Evolutionary conservation across 1,140 invertebrate species (phyloP).

Genomic region (Fopius arisanus): DNA sequence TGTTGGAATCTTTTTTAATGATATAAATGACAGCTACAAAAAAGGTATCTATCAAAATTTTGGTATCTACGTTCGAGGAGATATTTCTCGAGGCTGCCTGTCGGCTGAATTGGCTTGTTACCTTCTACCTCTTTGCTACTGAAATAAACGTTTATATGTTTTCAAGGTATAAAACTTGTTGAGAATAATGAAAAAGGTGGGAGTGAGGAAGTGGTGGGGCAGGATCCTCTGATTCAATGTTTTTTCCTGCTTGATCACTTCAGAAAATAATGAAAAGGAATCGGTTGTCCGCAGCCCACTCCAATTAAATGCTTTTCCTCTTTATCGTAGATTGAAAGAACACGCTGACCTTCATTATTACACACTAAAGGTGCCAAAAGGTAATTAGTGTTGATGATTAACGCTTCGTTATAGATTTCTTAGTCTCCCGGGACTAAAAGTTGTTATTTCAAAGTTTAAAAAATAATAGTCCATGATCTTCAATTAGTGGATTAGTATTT

Average conservation of each 20-base stretch:
- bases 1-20: too few species aligned
- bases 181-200: too few species aligned
- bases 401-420: background rate
- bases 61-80: too few species aligned
- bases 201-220: too few species aligned
- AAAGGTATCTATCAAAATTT: too few species aligned
- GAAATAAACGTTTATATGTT: too few species aligned
- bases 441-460: background rate
- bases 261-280: background rate
- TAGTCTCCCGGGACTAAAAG: background rate
- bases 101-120: too few species aligned
- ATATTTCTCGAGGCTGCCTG: too few species aligned
- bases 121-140: too few species aligned
- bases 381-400: background rate
- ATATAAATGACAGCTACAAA: too few species aligned
- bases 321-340: constrained; percentile 1
- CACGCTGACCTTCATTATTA: constrained; percentile 10
- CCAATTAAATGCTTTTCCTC: constrained; percentile 3
- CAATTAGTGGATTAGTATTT: background rate
- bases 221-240: too few species aligned
- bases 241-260: background rate
- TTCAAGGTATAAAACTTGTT: too few species aligned
- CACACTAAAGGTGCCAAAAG: constrained; percentile 10
- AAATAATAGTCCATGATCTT: background rate
- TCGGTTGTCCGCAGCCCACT: background rate